Evolutionary conservation across 2,113 vertebrate genomes (phyloP), one percentile per base, ranked within the genome.

Genomic region (Tenebrosternarchus preto): DNA sequence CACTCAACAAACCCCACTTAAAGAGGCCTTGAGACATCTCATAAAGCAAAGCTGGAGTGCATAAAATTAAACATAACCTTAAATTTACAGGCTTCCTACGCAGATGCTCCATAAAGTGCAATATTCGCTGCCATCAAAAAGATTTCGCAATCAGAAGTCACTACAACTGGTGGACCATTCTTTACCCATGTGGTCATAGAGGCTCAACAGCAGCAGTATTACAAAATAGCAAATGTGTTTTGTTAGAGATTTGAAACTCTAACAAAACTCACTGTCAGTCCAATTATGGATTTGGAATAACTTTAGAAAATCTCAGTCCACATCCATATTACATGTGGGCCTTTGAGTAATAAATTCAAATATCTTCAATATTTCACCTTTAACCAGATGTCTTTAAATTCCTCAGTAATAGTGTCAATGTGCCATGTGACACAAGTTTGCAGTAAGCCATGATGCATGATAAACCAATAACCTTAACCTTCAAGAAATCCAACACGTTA

Each of bases 401-500:
- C 39, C 29, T 76, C 36, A 19, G 31, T n/a, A 55, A 7, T 67
- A 31, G n/a, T n/a, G n/a, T n/a, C 63, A 66, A 19, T 33, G 19
- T 66, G 17, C 20, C 25, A 31, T 33, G 1, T 20, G 15, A 66
- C 20, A 68, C 72, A 85, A 36, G 73, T 83, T 33, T 86, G 78
- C 72, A 50, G 82, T 77, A 83, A 27, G 59, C 8, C 12, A 16
- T 66, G 9, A 33, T 36, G 79, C 15, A 16, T 66, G 9, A 33
- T 36, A 80, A 77, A 82, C 33, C 25, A 63, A 63, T 80, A 17
- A 80, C 80, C 63, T 82, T 85, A 85, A 88, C 76, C 80, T 86
- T 80, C 84, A 85, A 57, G 81, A 63, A 79, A 77, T 71, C 76
- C 84, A 89, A 78, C 9, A 36, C 80, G n/a, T 80, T 83, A 75